Evolutionary conservation across 2,797 vertebrate genomes (phyloP), one percentile per base, ranked within the genome.

Genomic region (Amblyopsis hoosieri): DNA sequence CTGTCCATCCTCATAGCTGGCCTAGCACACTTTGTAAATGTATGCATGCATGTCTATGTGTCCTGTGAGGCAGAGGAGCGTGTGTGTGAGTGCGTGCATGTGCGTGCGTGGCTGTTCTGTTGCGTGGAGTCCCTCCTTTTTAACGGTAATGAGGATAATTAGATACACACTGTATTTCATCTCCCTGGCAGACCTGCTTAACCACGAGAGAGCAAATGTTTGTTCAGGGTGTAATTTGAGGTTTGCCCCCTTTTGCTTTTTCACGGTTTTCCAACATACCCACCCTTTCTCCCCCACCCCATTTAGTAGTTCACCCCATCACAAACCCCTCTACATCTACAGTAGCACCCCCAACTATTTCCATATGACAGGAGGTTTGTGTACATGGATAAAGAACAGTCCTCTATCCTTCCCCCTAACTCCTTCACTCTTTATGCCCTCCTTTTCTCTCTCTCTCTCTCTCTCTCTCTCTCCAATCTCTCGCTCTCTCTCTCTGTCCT

Each of bases 171-270:
- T 66, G 69, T 67, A 57, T 72, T 74, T 74, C 64, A 67, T 78
- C 60, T 69, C 64, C 63, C 76, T 67, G 75, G 74, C 62, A 78
- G 81, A 83, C 80, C 67, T 80, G 64, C 75, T 85, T 80, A 86
- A 85, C 80, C 82, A 63, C 47, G 19, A 31, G 53, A 58, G 60
- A 58, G 50, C 55, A 58, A 81, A 79, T 79, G 78, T 87, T 88
- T 79, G 75, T 68, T 58, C 74, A 78, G 67, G 67, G 64, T 76
- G 71, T 83, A 76, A 84, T 87, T 85, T 84, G 60, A 85, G 29
- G 11, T 33, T 53, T 56, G n/a, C 42, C 17, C 46, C 42, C 50
- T 49, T 59, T 12, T 59, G 15, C 45, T 33, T n/a, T 70, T 14
- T 58, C 12, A 10, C 3, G 51, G 60, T 64, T 46, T 64, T 45